Evolutionary conservation across 2,113 vertebrate species (phyloP).

Genomic region (Andinoacara biseriatus): DNA sequence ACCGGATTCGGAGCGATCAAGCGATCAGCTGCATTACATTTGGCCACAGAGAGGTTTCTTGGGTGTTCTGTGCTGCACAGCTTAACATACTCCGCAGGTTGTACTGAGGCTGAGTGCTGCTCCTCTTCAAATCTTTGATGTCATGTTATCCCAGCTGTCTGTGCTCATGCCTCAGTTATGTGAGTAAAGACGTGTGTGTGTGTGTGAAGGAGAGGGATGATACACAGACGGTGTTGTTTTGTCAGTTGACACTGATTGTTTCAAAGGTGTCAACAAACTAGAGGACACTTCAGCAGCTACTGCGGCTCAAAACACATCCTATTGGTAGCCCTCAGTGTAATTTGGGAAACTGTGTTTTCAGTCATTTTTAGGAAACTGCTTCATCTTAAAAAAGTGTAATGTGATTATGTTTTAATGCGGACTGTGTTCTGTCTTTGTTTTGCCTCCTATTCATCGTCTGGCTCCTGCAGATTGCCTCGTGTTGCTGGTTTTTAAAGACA

Average conservation of each 20-base stretch:
- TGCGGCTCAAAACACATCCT: slow-evolving; percentile 21
- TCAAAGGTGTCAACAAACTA: slow-evolving; percentile 49
- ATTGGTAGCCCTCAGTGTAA: not conserved
- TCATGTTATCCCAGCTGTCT: slow-evolving; percentile 78
- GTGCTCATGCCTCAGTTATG: slow-evolving; percentile 55
- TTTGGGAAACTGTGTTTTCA: not conserved
- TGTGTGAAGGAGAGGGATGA: not conserved
- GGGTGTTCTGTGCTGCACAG: not conserved
- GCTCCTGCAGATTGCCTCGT: slow-evolving; percentile 88
- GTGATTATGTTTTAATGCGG: not conserved
- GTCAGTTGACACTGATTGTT: slow-evolving; percentile 70
- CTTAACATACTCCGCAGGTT: slow-evolving; percentile 52
- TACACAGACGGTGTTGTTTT: slow-evolving; percentile 55
- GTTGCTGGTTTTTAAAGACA: slow-evolving; percentile 91
- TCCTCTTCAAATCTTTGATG: slow-evolving; percentile 65
- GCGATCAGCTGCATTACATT: not conserved
- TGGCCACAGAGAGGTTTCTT: not conserved
- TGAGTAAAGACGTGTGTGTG: slow-evolving; percentile 13
- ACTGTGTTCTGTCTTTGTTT: not conserved
- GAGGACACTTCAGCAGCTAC: slow-evolving; percentile 26
- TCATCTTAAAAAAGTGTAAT: not conserved
- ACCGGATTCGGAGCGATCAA: not conserved
- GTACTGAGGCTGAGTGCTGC: slow-evolving; percentile 22
- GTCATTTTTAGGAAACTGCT: not conserved
- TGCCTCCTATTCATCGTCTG: not conserved